Evolutionary conservation across 2,888 invertebrate species (phyloP).

Genomic region (Xestia ashworthii): DNA sequence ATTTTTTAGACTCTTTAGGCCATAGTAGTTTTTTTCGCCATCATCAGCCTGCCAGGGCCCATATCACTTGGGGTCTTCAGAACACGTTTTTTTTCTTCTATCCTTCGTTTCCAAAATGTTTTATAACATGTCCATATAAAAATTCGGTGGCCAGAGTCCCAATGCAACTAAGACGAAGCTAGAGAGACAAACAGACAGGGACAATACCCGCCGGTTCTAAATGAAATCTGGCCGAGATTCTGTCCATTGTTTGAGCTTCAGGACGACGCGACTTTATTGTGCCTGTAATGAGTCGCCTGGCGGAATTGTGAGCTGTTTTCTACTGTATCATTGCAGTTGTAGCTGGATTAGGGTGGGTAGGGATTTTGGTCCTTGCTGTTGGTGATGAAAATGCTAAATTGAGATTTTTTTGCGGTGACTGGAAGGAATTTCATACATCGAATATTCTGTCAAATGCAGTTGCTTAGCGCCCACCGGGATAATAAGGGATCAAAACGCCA

Average conservation of each 20-base stretch:
- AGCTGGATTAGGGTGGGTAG: constrained; percentile 35
- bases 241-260: constrained; percentile 72
- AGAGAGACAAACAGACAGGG: constrained; percentile 57
- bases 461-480: neutral
- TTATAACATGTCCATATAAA: constrained; percentile 28
- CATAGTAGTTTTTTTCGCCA: too few relatives aligned
- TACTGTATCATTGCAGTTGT: constrained; percentile 52
- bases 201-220: constrained; percentile 63
- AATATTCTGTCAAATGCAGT: neutral
- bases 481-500: neutral
- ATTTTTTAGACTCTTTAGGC: too few relatives aligned
- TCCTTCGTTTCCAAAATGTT: neutral
- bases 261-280: constrained; percentile 74
- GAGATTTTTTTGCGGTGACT: neutral
- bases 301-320: constrained; percentile 58
- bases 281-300: constrained; percentile 72
- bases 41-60: too few relatives aligned
- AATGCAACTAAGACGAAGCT: constrained; percentile 62
- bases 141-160: constrained; percentile 26
- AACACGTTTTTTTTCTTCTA: too few relatives aligned
- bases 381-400: neutral
- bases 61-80: too few relatives aligned
- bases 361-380: neutral
- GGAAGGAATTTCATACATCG: neutral
- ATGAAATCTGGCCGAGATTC: constrained; percentile 70